These are phyloP conservation scores for Aricia artaxerxes DNA, from an alignment of 2,888 invertebrate species.

Conservation along the genomic window DNA sequence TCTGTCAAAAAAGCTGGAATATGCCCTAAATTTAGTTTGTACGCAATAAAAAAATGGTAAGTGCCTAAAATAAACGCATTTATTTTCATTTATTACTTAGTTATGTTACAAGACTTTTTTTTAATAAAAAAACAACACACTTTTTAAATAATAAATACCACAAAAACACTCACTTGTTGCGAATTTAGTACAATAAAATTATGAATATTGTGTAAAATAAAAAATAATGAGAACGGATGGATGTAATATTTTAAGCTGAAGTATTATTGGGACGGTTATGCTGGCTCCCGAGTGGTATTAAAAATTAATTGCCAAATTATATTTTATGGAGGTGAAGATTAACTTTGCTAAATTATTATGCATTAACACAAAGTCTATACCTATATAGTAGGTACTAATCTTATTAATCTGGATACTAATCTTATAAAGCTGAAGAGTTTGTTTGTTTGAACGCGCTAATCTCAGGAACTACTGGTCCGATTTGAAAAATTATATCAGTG, in stretches of 20 bases:
- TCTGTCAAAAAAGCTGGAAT: no score
- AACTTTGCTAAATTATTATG: neutral
- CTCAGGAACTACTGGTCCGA: no score
- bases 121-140: neutral
- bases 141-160: neutral
- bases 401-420: no score
- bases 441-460: no score
- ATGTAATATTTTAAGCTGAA: neutral
- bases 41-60: no score
- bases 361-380: neutral
- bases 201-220: neutral
- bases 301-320: neutral
- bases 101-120: no score
- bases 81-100: no score
- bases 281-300: neutral
- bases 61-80: no score
- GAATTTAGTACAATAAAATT: neutral
- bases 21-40: no score
- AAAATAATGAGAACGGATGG: neutral
- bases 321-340: neutral
- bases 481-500: no score
- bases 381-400: no score
- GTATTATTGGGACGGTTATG: neutral
- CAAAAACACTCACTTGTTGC: neutral
- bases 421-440: no score